Evolutionary conservation across 37 sponge, comb jelly and placozoan genomes (phyloP).

Genomic region (Chondrosia reniformis): DNA sequence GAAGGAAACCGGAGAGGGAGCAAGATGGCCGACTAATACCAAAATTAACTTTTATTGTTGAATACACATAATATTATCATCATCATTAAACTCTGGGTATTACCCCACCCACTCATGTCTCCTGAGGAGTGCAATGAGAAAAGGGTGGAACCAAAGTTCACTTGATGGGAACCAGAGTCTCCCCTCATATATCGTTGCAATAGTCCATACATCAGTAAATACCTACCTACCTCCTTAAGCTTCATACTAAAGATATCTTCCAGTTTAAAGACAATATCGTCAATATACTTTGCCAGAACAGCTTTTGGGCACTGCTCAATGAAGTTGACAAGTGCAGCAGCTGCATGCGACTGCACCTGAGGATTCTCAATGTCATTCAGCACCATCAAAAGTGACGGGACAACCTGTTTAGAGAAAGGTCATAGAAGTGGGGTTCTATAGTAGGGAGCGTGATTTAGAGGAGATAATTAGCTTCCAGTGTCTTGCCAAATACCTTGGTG

Average conservation of each 20-base stretch:
- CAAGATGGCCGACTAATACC: too few species aligned
- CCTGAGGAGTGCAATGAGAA: too few species aligned
- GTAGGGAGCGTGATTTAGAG: background rate
- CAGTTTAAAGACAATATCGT: slow-evolving; percentile 58
- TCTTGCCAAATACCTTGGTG: slow-evolving; percentile 47
- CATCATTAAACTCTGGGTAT: too few species aligned
- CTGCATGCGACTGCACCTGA: slow-evolving; percentile 91
- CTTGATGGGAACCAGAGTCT: too few species aligned
- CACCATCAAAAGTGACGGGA: slow-evolving; percentile 81
- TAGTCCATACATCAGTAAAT: background rate
- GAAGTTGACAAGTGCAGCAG: slow-evolving; percentile 95
- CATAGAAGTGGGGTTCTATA: background rate
- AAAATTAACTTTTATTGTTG: too few species aligned
- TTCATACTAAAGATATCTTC: slow-evolving; percentile 46
- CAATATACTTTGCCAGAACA: slow-evolving; percentile 73
- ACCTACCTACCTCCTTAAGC: slow-evolving; percentile 59
- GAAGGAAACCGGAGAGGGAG: background rate
- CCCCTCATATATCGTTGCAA: too few species aligned
- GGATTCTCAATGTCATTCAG: slow-evolving; percentile 83
- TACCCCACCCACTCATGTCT: too few species aligned
- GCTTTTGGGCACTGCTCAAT: slow-evolving; percentile 86
- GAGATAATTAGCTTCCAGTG: background rate
- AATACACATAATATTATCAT: too few species aligned
- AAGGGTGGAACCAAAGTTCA: too few species aligned
- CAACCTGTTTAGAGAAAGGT: slow-evolving; percentile 32